Evolutionary conservation across 2,113 vertebrate genomes (phyloP), one percentile per base, ranked within the genome.

Genomic region (Mirza zaza): DNA sequence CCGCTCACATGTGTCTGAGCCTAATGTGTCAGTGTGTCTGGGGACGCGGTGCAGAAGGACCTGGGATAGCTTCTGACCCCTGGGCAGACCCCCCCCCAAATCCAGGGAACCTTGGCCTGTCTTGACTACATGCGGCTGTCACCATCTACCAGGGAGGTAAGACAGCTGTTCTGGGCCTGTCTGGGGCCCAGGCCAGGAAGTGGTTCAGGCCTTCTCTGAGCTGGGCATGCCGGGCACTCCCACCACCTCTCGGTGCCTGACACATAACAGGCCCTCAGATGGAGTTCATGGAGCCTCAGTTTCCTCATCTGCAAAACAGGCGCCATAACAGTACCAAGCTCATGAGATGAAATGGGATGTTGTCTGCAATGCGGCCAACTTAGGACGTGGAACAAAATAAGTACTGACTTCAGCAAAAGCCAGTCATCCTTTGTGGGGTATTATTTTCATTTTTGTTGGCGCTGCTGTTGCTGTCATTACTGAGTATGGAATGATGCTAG

Each of bases 181-280:
- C 11, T 0, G 6, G 39, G 63, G n/a, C 65, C 29, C 59, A 55
- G 70, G 48, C 65, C 39, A 17, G 42, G 20, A 68, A 4, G 34
- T 14, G 1, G 27, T 11, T 29, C 2, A 15, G 48, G 18, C 13
- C 42, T 48, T 82, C 25, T 45, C 50, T 48, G 42, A 77, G 67
- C 45, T 10, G 17, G 63, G 45, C 0, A 1, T 65, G 36, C 36
- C 20, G 9, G 39, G 75, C 25, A 2, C 2, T 50, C 39, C 39
- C 8, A 10, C 14, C 2, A 4, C 20, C 13, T 39, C 36, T 32
- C 1, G 3, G 55, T 82, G 18, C 29, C 80, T 20, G 52, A 25
- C 11, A 32, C 23, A 3, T 25, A 3, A 10, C 4, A 39, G 67
- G 42, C 1, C 11, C 23, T 14, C 20, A 0, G 0, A 13, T 87